A percentile compares a stretch with the other conserved stretches of the same genome.
Evolutionary conservation across 2,888 invertebrate species (phyloP).

Genomic region (Alitta virens): DNA sequence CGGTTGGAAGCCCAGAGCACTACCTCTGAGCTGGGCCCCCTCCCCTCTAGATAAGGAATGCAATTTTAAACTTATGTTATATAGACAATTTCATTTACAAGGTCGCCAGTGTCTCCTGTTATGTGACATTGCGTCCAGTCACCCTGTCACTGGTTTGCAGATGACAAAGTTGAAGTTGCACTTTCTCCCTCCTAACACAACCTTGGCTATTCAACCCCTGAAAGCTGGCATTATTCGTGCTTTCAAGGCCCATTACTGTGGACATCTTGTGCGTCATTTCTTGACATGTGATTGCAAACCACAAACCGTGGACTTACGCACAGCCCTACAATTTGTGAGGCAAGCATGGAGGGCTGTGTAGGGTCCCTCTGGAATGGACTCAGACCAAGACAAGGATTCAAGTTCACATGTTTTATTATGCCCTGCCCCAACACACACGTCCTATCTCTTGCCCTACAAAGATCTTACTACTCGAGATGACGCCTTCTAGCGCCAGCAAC

Average conservation of each 20-base stretch:
- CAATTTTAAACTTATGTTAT: no score
- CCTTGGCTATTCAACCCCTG: constrained; percentile 28
- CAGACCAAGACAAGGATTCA: no score
- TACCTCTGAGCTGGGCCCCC: no score
- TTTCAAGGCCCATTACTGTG: constrained; percentile 24
- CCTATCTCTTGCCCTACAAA: no score
- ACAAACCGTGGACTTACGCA: constrained; percentile 17
- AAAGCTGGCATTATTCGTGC: constrained; percentile 29
- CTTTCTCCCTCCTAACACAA: constrained; percentile 30
- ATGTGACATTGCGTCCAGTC: constrained; percentile 27
- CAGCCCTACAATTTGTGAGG: constrained; percentile 23
- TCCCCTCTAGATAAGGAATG: no score
- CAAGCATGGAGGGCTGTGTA: constrained; percentile 23
- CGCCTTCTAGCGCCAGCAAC: no score
- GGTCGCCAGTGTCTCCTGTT: constrained; percentile 20
- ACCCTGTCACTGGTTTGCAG: constrained; percentile 4
- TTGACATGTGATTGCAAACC: constrained; percentile 13
- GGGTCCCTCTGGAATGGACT: no score
- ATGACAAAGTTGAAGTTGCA: constrained; percentile 20
- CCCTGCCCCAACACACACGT: no score
- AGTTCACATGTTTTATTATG: no score
- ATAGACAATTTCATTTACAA: constrained; percentile 15
- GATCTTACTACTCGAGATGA: no score
- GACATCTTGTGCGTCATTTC: constrained; percentile 13
- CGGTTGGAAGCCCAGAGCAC: no score